Percentiles rank a stretch among this genome's conserved stretches.
Evolutionary conservation across 2,888 invertebrate genomes (phyloP).

Genomic region (Acanthosepion esculentum): DNA sequence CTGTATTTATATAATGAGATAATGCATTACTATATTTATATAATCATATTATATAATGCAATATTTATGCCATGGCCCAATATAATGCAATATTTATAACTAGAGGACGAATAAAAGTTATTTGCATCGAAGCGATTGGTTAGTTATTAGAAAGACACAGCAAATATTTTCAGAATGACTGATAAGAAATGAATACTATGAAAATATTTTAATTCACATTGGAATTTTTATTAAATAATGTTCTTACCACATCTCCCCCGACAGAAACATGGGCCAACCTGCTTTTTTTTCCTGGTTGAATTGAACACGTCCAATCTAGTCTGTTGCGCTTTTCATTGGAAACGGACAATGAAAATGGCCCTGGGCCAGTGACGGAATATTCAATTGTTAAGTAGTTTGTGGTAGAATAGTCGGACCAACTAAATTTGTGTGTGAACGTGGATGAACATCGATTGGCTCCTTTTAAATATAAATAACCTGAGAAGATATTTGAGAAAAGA

Average conservation of each 20-base stretch:
- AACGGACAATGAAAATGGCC: background rate
- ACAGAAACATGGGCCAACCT: background rate
- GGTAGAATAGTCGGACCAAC: fast-evolving
- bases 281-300: background rate
- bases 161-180: too few relatives aligned
- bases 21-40: too few relatives aligned
- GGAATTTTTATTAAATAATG: background rate
- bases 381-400: background rate
- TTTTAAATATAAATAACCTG: background rate
- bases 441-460: background rate
- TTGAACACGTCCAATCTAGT: background rate
- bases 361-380: background rate
- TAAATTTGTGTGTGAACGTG: background rate
- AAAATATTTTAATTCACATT: too few relatives aligned
- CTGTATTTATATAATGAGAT: too few relatives aligned
- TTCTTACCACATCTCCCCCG: background rate
- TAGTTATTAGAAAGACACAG: too few relatives aligned
- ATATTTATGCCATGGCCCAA: too few relatives aligned
- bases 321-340: fast-evolving
- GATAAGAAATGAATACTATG: too few relatives aligned
- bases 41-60: too few relatives aligned
- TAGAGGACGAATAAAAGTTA: too few relatives aligned
- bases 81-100: too few relatives aligned
- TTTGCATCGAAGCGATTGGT: too few relatives aligned
- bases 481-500: background rate